A percentile compares a stretch with the other conserved stretches of the same genome.
Conservation (phyloP, 37 sponge, comb jelly and placozoan genomes). For the Bolinopsis microptera region DNA sequence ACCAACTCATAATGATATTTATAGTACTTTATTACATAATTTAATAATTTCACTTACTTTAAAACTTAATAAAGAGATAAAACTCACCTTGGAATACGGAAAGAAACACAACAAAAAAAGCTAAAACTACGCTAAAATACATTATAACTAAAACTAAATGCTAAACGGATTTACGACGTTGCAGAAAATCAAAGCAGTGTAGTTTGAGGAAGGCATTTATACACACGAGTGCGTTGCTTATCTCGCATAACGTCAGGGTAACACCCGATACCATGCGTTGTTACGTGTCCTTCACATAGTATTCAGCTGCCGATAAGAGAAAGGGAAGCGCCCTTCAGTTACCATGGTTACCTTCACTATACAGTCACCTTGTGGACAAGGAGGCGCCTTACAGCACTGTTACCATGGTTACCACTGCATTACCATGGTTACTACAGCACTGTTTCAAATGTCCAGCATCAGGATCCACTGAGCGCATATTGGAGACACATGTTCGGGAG, state of each 20-base stretch:
- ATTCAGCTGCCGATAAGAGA: neutral
- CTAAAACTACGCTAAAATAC: conserved; percentile 31
- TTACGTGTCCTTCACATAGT: neutral
- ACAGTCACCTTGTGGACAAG: no score
- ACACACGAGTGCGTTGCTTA: neutral
- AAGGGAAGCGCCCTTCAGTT: neutral
- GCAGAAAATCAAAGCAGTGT: neutral
- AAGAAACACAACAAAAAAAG: neutral
- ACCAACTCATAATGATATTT: no score
- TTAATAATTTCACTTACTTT: no score
- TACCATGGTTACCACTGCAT: no score
- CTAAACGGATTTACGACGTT: neutral
- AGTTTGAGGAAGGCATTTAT: neutral
- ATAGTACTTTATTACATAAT: no score
- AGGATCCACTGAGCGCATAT: neutral
- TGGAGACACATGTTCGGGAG: no score
- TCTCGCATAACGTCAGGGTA: neutral
- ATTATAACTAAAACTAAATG: neutral
- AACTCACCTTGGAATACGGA: neutral
- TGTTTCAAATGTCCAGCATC: neutral
- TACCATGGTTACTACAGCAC: no score
- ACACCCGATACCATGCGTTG: neutral
- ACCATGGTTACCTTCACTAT: no score
- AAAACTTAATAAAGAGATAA: no score
- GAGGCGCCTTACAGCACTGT: no score